Percentiles rank a stretch among this genome's conserved stretches.
Conservation (phyloP, 2,888 invertebrate genomes). For the Chymomyza procnemis region DNA sequence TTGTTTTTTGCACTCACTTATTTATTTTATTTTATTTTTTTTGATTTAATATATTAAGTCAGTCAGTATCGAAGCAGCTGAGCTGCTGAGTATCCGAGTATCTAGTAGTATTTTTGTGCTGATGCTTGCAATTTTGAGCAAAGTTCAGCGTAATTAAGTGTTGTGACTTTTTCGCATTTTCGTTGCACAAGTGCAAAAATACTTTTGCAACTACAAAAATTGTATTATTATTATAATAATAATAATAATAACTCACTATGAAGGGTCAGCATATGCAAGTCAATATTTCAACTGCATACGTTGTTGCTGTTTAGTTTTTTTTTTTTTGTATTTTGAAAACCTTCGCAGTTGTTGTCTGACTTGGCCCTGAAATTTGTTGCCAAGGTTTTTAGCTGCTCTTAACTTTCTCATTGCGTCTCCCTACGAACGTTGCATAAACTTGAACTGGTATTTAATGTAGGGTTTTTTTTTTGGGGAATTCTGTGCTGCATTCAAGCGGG, state of each 20-base stretch:
- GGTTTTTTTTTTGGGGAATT: neutral
- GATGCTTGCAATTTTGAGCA: conserved; percentile 44
- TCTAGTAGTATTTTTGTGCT: neutral
- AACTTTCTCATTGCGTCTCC: neutral
- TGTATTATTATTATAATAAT: neutral
- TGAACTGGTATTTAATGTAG: neutral
- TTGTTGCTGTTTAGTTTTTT: conserved; percentile 44
- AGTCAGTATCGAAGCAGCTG: neutral
- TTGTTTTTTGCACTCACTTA: neutral
- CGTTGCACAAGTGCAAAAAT: conserved; percentile 38
- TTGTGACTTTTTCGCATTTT: conserved; percentile 50
- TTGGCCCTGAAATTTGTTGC: conserved; percentile 66
- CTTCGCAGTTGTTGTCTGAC: conserved; percentile 38
- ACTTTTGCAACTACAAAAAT: neutral
- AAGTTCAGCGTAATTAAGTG: conserved; percentile 60
- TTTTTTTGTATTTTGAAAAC: conserved; percentile 53
- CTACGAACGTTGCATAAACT: neutral
- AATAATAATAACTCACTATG: neutral
- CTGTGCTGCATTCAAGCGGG: neutral
- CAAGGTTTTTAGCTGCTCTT: conserved; percentile 50
- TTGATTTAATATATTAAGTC: too few species aligned
- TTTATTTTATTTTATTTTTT: neutral
- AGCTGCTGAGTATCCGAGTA: too few species aligned
- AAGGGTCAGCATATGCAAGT: neutral
- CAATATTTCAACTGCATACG: conserved; percentile 50